Evolutionary conservation across 23 tunicate species (phyloP), one percentile per base, ranked within the genome.

Genomic region (Clavelina lepadiformis): DNA sequence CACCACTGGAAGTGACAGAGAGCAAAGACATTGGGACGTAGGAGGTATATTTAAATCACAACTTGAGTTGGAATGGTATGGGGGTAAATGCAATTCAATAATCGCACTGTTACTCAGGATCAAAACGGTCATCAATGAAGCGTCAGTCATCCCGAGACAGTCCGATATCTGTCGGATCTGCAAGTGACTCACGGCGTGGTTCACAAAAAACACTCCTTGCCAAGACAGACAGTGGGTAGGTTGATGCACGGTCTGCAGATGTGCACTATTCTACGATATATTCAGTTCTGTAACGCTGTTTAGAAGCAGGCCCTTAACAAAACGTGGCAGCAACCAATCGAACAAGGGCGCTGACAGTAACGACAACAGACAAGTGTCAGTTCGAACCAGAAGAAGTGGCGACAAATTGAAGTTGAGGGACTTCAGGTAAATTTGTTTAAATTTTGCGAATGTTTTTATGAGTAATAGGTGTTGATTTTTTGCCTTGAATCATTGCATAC

Each of bases 131-230:
- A 44, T 51, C 80, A 22, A 51, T 72, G 3, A 78, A 72, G 26
- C 75, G 95, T 2, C 95, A 77, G 28, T 47, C 79, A 18, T 76
- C 95, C 33, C 50, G 85, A 35, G 95, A 86, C 32, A 65, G 85
- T 26, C 61, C 80, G 3, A 65, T 61, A 11, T 76, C 93, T 4
- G 52, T 34, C 47, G 88, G 61, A 5, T 74, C 81, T 36, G 28
- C 57, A 3, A 56, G 63, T 8, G 79, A 74, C 18, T 27, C 77
- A 3, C 51, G 73, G 19, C 77, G 80, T 5, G 37, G 56, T 33
- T 69, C 76, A 23, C 95, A 77, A 33, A 86, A 86, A 38, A 57
- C 76, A 1, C 29, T 68, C 34, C 47, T 65, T 15, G 22, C 81
- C 22, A 67, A 81, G 34, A 82, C 33, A 50, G 91, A 82, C 46